Evolutionary conservation across 2,888 invertebrate species (phyloP).

Genomic region (Tillus elongatus): DNA sequence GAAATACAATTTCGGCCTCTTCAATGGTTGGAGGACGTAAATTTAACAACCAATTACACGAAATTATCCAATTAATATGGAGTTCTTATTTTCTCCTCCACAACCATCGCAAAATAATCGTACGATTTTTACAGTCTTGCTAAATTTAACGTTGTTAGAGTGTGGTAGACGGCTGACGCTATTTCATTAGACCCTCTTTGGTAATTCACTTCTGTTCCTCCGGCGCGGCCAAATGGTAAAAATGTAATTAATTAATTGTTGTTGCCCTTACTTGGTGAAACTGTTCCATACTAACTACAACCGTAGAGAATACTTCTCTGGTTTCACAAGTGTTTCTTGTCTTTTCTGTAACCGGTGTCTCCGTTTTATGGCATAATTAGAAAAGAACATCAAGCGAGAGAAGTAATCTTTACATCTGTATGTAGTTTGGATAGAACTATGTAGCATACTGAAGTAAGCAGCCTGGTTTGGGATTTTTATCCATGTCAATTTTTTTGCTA

Average conservation of each 20-base stretch:
- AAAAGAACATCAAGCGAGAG: too few species aligned
- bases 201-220: constrained; percentile 25
- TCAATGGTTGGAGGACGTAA: constrained; percentile 18
- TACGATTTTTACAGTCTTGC: constrained; percentile 18
- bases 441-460: constrained; percentile 6
- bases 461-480: constrained; percentile 5
- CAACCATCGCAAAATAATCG: constrained; percentile 12
- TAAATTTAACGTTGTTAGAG: constrained; percentile 6
- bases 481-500: constrained; percentile 4
- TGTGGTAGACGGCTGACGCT: constrained; percentile 24
- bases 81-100: constrained; percentile 4
- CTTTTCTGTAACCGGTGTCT: too few species aligned
- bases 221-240: constrained; percentile 3
- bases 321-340: too few species aligned
- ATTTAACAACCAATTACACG: constrained; percentile 11
- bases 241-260: too few species aligned
- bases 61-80: constrained; percentile 6
- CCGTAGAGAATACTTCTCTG: too few species aligned
- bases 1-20: constrained; percentile 22
- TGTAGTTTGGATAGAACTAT: too few species aligned
- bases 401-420: too few species aligned
- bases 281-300: too few species aligned
- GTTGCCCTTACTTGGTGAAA: too few species aligned
- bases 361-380: too few species aligned
- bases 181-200: constrained; percentile 28